Evolutionary conservation across 2,113 vertebrate genomes (phyloP).

Genomic region (Pygoscelis adeliae): DNA sequence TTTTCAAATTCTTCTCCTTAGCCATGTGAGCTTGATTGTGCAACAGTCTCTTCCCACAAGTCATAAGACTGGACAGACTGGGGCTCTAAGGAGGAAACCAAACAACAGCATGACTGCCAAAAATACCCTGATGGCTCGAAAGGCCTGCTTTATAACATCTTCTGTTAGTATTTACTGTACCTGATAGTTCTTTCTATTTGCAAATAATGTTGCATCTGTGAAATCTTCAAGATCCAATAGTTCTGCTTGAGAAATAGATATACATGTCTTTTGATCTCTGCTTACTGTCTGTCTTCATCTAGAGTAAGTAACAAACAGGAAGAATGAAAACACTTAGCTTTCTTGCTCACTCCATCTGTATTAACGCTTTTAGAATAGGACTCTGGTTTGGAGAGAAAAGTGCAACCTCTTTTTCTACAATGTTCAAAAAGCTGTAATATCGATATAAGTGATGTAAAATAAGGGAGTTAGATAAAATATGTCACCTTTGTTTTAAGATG

Average conservation of each 20-base stretch:
- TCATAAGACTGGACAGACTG: not conserved
- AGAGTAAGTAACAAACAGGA: not conserved
- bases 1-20: not conserved
- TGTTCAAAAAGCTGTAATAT: not conserved
- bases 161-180: not conserved
- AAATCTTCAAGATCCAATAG: not conserved
- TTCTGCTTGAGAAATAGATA: not conserved
- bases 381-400: not conserved
- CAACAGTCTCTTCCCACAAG: no score
- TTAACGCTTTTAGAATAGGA: not conserved
- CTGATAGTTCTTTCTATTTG: not conserved
- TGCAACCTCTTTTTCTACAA: not conserved
- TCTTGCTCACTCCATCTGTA: not conserved
- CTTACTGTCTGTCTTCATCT: not conserved
- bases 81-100: not conserved
- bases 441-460: not conserved
- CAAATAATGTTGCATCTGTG: not conserved
- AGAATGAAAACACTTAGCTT: not conserved
- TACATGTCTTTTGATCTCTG: not conserved
- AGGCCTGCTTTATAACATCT: not conserved
- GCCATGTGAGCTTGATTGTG: not conserved
- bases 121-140: not conserved
- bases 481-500: not conserved
- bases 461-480: not conserved
- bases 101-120: not conserved